These are phyloP conservation scores for Corapipo altera DNA, from an alignment of 2,113 vertebrate genomes.

Conservation along the genomic window DNA sequence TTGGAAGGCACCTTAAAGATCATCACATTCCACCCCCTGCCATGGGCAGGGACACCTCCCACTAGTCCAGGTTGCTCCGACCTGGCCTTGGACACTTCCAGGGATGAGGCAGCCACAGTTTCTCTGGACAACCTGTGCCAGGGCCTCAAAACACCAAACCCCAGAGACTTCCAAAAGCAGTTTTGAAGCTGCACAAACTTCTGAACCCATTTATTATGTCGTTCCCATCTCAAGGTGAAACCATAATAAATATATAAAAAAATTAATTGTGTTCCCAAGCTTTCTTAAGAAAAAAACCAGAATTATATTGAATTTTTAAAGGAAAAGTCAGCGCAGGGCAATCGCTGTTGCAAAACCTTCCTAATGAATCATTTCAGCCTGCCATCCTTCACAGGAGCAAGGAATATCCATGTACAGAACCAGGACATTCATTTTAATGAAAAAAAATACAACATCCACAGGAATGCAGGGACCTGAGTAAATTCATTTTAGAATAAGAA, in stretches of 20 bases:
- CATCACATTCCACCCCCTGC: not conserved
- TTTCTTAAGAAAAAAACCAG: not conserved
- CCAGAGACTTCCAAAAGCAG: not conserved
- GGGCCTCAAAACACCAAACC: not conserved
- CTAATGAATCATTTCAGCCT: not conserved
- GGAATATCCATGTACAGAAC: not conserved
- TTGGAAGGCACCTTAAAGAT: not conserved
- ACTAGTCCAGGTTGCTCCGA: rapidly evolving
- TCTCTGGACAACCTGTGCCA: not conserved
- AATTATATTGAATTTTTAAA: not conserved
- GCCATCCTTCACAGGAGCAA: not conserved
- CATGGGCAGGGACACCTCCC: not conserved
- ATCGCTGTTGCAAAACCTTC: not conserved
- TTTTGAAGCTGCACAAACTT: not conserved
- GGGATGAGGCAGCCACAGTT: not conserved
- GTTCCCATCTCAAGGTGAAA: conserved; percentile 2
- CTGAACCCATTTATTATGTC: not conserved
- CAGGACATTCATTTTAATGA: not conserved
- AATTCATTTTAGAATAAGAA: not conserved
- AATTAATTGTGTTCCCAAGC: not conserved
- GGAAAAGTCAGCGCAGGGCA: not conserved
- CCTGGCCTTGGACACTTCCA: not conserved
- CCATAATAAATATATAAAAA: not conserved
- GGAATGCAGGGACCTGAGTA: not conserved
- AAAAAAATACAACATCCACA: not conserved